phyloP scores from a whole-genome alignment of 2,797 vertebrate species.

The Buceros bicornis region DNA sequence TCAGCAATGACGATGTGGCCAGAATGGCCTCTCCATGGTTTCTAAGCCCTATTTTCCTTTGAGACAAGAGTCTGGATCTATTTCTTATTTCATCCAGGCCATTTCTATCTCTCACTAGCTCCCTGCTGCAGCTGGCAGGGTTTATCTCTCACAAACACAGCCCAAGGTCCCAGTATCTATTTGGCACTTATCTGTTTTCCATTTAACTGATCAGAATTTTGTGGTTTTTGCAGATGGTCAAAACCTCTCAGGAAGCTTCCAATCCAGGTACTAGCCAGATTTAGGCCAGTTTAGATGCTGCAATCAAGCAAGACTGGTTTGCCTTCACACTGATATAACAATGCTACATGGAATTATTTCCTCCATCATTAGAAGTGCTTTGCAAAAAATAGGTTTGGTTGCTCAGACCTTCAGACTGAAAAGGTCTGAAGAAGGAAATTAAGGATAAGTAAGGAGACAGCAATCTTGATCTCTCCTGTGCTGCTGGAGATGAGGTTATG shows the following conservation, averaged over 20 bases:
- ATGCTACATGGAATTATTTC: not conserved
- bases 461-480: not conserved
- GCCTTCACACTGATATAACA: not conserved
- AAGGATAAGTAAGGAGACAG: not conserved
- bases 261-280: not conserved
- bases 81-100: not conserved
- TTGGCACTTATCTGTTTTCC: not conserved
- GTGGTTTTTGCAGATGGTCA: not conserved
- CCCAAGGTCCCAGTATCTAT: not conserved
- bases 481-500: not conserved
- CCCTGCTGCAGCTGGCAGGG: not conserved
- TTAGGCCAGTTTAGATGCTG: not conserved
- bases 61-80: not conserved
- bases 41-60: not conserved
- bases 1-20: not conserved
- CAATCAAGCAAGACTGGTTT: not conserved
- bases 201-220: not conserved
- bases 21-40: not conserved
- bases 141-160: not conserved
- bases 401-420: not conserved
- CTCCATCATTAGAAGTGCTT: not conserved
- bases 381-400: not conserved
- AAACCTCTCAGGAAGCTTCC: not conserved
- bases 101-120: not conserved
- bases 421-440: not conserved